Base-by-base conservation (phyloP, 2,888 invertebrate genomes). In the Meloe dianella region DNA sequence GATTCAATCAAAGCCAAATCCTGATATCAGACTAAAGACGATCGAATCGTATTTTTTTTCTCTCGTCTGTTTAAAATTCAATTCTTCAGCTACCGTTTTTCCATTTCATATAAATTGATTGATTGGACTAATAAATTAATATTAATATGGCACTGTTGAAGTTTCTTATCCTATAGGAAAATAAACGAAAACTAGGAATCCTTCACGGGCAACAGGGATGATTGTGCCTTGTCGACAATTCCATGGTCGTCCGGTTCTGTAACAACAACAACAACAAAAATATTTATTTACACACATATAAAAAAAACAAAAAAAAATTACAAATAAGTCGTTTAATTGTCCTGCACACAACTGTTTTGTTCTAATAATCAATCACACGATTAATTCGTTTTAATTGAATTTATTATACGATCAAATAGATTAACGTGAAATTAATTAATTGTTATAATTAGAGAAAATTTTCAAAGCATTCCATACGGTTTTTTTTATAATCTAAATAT, bases 161-260 rank as follows among this genome's bases (percentile, higher is more conserved):
- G 29, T 12, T 57, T 57, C 10, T n/a, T 30, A 32, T 32, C 32
- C 17, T 17, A 17, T n/a, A 5, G 35, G 17, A 20, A 1, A 20
- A 7, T 20, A 20, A 20, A 47, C 10, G 20, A 47, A 47, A 47
- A 47, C 20, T 20, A 67, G 47, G 58, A 58, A 58, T 58, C 57
- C 61, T 57, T 65, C 64, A 65, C 61, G 56, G 56, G 61, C 59
- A 47, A 47, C 8, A 20, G 47, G 47, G 20, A 20, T 8, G 20
- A 9, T 47, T 8, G 20, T 1, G 9, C 47, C 41, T 41, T 6
- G 41, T 20, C 9, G 47, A 47, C 47, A 47, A 10, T 20, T 20
- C 47, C 47, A 47, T 47, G 29, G 57, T 67, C 75, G 74, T 75
- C 76, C 76, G 73, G 73, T 61, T 72, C 78, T 78, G 78, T 63